These are phyloP conservation scores for Hydrotaea cyrtoneurina DNA, from an alignment of 2,888 invertebrate species.

Conservation along the genomic window DNA sequence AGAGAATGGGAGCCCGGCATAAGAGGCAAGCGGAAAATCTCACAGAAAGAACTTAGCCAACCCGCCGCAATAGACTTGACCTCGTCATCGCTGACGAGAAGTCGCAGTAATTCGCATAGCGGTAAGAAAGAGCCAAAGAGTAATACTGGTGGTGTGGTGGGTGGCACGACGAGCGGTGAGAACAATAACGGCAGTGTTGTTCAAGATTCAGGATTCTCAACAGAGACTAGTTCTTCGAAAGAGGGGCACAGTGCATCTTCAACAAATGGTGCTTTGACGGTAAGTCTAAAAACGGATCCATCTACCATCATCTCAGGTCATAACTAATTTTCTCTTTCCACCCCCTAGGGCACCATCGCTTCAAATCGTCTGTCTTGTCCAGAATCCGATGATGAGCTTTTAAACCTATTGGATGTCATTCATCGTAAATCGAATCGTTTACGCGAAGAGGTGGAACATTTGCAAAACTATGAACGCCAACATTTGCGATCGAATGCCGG, in stretches of 20 bases:
- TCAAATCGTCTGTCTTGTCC: constrained; percentile 78
- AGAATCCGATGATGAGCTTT: constrained; percentile 90
- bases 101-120: constrained; percentile 85
- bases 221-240: constrained; percentile 91
- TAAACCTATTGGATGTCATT: constrained; percentile 92
- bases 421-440: constrained; percentile 88
- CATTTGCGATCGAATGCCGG: constrained; percentile 69
- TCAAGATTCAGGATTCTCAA: constrained; percentile 94
- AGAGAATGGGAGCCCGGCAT: constrained; percentile 92
- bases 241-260: constrained; percentile 89
- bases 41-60: constrained; percentile 75
- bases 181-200: constrained; percentile 84
- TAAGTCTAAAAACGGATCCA: constrained; percentile 56
- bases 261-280: constrained; percentile 83
- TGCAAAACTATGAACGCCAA: constrained; percentile 82
- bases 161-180: constrained; percentile 76
- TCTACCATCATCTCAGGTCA: not conserved
- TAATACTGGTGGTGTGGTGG: constrained; percentile 53
- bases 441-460: constrained; percentile 86
- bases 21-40: constrained; percentile 86
- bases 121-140: constrained; percentile 85
- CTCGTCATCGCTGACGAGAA: constrained; percentile 81
- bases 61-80: constrained; percentile 73
- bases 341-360: constrained; percentile 74
- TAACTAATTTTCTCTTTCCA: not conserved